Evolutionary conservation across 2,888 invertebrate species (phyloP).

Genomic region (Aquatica leii): DNA sequence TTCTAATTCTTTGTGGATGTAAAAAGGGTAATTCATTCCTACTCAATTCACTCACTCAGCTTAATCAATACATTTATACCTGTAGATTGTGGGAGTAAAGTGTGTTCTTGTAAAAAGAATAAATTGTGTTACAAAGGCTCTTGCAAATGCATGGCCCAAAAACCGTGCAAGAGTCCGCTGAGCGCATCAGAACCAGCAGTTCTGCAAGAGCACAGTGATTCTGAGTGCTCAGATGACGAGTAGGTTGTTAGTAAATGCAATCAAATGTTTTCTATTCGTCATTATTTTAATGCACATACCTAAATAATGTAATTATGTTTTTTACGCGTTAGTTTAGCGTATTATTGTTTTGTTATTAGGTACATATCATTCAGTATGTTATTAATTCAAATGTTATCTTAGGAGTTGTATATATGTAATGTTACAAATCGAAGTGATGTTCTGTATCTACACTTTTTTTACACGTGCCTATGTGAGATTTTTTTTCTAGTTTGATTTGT

Average conservation of each 20-base stretch:
- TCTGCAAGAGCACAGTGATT: background rate
- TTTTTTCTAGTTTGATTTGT: background rate
- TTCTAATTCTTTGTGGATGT: background rate
- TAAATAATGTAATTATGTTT: background rate
- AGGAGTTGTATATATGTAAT: background rate
- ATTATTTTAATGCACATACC: background rate
- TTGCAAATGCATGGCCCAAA: background rate
- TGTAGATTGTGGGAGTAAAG: background rate
- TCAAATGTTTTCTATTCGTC: background rate
- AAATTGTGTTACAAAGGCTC: background rate
- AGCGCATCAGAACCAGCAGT: background rate
- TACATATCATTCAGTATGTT: slow-evolving; percentile 4
- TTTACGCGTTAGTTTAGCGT: background rate
- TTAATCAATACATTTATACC: background rate
- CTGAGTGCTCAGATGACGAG: slow-evolving; percentile 3
- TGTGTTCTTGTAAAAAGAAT: background rate
- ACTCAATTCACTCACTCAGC: background rate
- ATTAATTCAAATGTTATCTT: background rate
- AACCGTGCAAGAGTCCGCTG: background rate
- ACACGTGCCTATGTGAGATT: background rate
- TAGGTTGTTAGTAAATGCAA: background rate
- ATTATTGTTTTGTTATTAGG: background rate
- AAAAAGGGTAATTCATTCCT: too few relatives aligned
- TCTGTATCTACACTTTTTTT: background rate
- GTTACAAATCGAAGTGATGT: background rate